Percentiles rank a stretch among this genome's conserved stretches.
phyloP scores from a whole-genome alignment of 2,888 invertebrate genomes.

The Parnassius smintheus region DNA sequence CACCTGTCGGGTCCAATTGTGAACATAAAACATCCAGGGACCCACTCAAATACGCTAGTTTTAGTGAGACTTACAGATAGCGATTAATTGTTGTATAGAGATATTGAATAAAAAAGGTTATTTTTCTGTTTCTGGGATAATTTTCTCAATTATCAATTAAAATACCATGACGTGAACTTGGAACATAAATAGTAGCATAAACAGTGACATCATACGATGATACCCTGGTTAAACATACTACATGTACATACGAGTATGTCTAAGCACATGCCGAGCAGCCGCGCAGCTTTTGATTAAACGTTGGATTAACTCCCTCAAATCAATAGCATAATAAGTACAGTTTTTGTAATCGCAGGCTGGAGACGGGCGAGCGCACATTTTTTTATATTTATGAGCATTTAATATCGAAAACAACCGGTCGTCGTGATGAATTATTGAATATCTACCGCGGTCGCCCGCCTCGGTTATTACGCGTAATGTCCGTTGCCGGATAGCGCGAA shows the following conservation, averaged over 20 bases:
- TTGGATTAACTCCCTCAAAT: constrained; percentile 12
- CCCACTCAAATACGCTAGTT: too few species aligned
- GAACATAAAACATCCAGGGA: too few species aligned
- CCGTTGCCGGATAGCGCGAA: constrained; percentile 2
- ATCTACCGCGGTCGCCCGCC: background rate
- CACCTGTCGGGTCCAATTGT: too few species aligned
- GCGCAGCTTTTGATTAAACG: constrained; percentile 14
- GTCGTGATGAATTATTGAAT: constrained; percentile 16
- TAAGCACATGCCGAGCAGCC: background rate
- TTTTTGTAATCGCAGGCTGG: constrained; percentile 7
- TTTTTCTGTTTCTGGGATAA: too few species aligned
- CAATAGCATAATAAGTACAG: background rate
- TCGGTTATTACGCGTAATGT: constrained; percentile 3
- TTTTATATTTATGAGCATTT: constrained; percentile 16
- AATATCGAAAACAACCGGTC: constrained; percentile 16
- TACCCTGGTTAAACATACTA: too few species aligned
- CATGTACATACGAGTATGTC: background rate
- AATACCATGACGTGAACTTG: too few species aligned
- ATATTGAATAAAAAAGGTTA: too few species aligned
- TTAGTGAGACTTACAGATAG: too few species aligned
- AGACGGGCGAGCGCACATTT: constrained; percentile 8
- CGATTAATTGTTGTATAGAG: too few species aligned
- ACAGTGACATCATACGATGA: too few species aligned
- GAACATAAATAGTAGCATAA: too few species aligned
- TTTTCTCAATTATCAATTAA: too few species aligned